Conservation (phyloP, 2,888 invertebrate species). For the Acrobasis consociella region DNA sequence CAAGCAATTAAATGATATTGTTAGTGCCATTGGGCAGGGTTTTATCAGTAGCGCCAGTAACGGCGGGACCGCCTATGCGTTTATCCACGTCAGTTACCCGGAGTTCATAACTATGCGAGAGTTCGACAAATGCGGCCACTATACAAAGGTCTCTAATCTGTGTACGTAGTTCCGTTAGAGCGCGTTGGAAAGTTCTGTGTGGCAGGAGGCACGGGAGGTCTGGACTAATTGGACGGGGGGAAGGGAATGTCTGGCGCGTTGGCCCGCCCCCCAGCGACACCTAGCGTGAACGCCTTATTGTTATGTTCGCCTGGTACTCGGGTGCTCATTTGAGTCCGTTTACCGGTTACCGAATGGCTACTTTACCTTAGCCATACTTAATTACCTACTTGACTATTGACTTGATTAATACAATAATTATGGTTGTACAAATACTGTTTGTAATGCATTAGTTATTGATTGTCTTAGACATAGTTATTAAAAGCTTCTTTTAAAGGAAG, state of each 20-base stretch:
- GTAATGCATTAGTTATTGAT: too few relatives aligned
- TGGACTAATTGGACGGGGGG: slow-evolving; percentile 67
- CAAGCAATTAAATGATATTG: slow-evolving; percentile 2
- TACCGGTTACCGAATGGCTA: slow-evolving; percentile 3
- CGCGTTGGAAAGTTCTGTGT: slow-evolving; percentile 41
- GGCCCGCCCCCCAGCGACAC: slow-evolving; percentile 72
- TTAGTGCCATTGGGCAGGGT: not conserved
- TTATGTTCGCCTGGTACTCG: slow-evolving; percentile 73
- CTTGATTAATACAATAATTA: too few relatives aligned
- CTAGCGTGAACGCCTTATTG: slow-evolving; percentile 72
- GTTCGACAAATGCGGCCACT: slow-evolving; percentile 50
- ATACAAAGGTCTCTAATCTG: slow-evolving; percentile 49
- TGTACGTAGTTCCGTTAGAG: slow-evolving; percentile 44
- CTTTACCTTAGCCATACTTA: not conserved
- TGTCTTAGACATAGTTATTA: too few relatives aligned
- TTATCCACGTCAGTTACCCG: slow-evolving; percentile 60
- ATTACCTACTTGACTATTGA: not conserved
- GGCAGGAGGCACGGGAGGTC: slow-evolving; percentile 62
- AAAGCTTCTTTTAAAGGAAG: too few relatives aligned
- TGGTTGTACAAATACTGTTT: too few relatives aligned
- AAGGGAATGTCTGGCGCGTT: slow-evolving; percentile 73
- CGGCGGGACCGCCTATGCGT: slow-evolving; percentile 44
- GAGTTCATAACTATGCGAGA: slow-evolving; percentile 57
- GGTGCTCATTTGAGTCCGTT: slow-evolving; percentile 50
- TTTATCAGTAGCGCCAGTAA: slow-evolving; percentile 1